Conservation (phyloP, 2,113 vertebrate genomes). For the Bujurquina vittata region DNA sequence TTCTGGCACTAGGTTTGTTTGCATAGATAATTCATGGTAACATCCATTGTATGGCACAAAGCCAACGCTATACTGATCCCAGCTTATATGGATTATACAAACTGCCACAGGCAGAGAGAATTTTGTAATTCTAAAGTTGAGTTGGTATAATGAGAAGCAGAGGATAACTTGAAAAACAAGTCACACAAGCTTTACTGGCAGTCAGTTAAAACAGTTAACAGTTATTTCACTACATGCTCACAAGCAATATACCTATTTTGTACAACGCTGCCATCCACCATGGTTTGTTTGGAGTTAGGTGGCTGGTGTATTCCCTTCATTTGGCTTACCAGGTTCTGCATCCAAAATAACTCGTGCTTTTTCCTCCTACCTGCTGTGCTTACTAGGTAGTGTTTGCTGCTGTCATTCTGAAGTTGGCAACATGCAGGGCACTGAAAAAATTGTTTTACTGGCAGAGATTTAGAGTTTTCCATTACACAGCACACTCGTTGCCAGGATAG, state of each 20-base stretch:
- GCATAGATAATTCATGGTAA: too few species aligned
- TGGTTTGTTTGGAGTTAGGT: not conserved
- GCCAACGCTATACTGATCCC: too few species aligned
- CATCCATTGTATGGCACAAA: too few species aligned
- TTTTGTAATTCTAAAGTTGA: not conserved
- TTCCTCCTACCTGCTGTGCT: slow-evolving; percentile 16
- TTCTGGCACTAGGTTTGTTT: not conserved
- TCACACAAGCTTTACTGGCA: not conserved
- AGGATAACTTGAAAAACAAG: not conserved
- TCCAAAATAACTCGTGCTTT: not conserved
- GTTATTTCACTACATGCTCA: not conserved
- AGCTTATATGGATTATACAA: too few species aligned
- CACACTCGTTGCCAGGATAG: slow-evolving; percentile 23
- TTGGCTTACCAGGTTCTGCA: not conserved
- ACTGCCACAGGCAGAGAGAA: not conserved
- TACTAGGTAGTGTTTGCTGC: slow-evolving; percentile 35
- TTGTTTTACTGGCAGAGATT: slow-evolving; percentile 77
- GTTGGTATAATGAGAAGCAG: not conserved
- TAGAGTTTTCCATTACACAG: slow-evolving; percentile 79
- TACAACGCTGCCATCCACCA: not conserved
- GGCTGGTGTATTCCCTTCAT: not conserved
- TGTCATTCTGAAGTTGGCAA: slow-evolving; percentile 57
- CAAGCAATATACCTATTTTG: not conserved
- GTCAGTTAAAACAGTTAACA: not conserved
- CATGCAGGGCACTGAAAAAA: slow-evolving; percentile 66